Base-by-base conservation (phyloP, 2,113 vertebrate genomes). In the Actenoides lindsayi region DNA sequence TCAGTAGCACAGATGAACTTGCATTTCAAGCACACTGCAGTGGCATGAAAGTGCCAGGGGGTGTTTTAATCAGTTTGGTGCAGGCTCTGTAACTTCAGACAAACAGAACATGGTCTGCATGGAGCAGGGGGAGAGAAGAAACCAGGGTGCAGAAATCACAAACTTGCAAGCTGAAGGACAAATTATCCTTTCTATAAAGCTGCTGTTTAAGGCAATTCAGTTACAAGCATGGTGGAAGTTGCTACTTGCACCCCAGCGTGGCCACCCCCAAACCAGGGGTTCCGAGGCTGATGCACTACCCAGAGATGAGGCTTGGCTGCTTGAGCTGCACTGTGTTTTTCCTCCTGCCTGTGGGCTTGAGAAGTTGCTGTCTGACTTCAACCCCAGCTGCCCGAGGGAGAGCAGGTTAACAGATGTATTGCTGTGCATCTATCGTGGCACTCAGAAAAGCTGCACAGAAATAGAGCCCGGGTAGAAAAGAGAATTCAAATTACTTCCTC, bases 391-490 rank as follows among this genome's bases (percentile, higher is more conserved):
- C 30, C 28, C 16, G 53, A 71, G 42, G 25, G 46, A 35, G 59
- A 37, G n/a, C 0, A 0, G 1, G 3, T 13, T 20, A 44, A 28
- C 24, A 21, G 53, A 12, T 3, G 48, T 21, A 1, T 10, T 27
- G 16, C 37, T 4, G 1, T 1, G 0, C 4, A 30, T 0, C 2
- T 8, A 15, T 10, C 2, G 0, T 18, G 35, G 69, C 31, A 24
- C 30, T 85, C 23, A 0, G 13, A 13, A 15, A 57, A 20, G 3
- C 42, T 91, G 5, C 37, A 39, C 4, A 8, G 65, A 59, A 70
- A 59, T 7, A 15, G 63, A 54, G 30, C 28, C 51, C 37, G 63
- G 8, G 12, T 13, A 64, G 15, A 48, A 65, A 57, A 37, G 23
- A 75, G 21, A 84, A 82, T 57, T 24, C 27, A 35, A 2, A 7